Base-by-base conservation (phyloP, 2,113 vertebrate genomes). In the Microcebus lehilahytsara region DNA sequence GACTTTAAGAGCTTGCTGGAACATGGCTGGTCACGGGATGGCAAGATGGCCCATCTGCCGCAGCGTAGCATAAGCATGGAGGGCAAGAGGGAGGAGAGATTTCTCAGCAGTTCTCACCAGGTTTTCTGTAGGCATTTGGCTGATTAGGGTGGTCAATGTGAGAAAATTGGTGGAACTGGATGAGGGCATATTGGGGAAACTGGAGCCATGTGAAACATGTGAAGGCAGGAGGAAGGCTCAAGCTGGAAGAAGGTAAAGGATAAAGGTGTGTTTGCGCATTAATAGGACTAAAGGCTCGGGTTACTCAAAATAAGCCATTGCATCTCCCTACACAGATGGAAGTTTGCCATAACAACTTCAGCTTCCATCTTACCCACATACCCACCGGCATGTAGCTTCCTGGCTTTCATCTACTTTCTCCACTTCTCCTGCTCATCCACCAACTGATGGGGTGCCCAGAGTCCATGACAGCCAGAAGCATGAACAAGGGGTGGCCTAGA, bases 371-470 rank as follows among this genome's bases (percentile, higher is more conserved):
- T 30, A 16, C 5, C 42, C 4, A 19, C 16, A 14, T 1, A 27
- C n/a, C 3, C 6, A 16, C 6, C 40, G 6, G 42, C 32, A 49
- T 6, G 13, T 17, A n/a, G 34, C 23, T 40, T 77, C 53, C 72
- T 40, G 0, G 2, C 40, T 32, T 77, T 64, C 3, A n/a, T 32
- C 14, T 10, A 10, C 32, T 37, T 34, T 49, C 2, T 17, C 17
- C 34, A 12, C 19, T 49, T 78, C 16, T 78, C 37, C 32, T 27
- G 51, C 53, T 40, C 11, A 34, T 72, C 49, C 66, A 34, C 60
- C 23, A 46, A 42, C 12, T 17, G 74, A 37, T 34, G 8, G 9
- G 37, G 51, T 56, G 6, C 25, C 46, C 58, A 80, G 42, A 74
- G 17, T 40, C 34, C 22, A 1, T 0, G 5, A 30, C 10, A 85